Percentiles rank a stretch among this genome's conserved stretches.
Conservation (phyloP, 1,140 invertebrate genomes). For the Sitophilus oryzae region DNA sequence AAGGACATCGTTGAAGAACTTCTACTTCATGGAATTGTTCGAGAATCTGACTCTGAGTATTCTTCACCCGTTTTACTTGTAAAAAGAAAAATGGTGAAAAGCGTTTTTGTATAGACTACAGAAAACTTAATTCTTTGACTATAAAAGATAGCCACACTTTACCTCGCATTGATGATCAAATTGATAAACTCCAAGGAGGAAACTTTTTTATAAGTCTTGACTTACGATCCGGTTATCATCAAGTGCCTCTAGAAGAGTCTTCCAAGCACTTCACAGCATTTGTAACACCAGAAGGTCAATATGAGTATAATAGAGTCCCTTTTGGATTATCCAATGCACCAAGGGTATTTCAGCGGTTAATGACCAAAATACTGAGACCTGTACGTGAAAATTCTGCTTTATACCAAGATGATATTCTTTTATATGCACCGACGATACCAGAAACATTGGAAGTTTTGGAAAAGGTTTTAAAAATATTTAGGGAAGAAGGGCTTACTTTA, state of each 20-base stretch:
- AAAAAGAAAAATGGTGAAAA: conserved; percentile 17
- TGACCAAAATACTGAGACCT: neutral
- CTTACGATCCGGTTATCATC: too few relatives aligned
- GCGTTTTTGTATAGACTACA: neutral
- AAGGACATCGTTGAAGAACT: conserved; percentile 33
- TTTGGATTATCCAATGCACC: neutral
- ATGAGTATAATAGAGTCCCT: conserved; percentile 16
- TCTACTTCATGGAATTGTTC: conserved; percentile 30
- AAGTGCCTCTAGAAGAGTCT: neutral
- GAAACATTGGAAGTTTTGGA: neutral
- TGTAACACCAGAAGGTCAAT: conserved; percentile 4
- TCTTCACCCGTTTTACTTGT: conserved; percentile 30
- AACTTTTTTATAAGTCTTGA: neutral
- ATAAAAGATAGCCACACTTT: neutral
- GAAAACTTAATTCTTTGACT: neutral
- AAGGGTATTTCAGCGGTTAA: neutral
- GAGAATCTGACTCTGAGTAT: conserved; percentile 37
- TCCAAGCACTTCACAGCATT: conserved; percentile 1
- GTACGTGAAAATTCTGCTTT: neutral
- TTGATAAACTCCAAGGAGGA: neutral
- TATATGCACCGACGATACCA: neutral
- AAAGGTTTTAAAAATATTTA: neutral
- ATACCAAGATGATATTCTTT: neutral
- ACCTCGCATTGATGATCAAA: neutral
- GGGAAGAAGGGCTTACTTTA: neutral